These are phyloP conservation scores for Trichechus manatus DNA, from an alignment of 2,113 vertebrate species.

Conservation along the genomic window DNA sequence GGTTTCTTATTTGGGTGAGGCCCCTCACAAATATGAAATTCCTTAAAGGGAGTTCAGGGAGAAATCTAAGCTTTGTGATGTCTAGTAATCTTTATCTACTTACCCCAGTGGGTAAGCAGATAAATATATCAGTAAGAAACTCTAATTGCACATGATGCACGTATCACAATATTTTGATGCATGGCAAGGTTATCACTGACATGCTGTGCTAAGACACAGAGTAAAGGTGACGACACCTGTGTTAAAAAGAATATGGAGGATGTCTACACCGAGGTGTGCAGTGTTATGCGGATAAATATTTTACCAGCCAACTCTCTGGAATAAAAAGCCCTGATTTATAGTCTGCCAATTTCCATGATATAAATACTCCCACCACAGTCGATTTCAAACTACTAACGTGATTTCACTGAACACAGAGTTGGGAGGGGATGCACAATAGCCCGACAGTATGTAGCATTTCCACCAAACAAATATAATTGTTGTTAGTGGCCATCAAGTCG, in stretches of 20 bases:
- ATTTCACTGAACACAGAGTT: neutral
- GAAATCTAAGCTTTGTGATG: neutral
- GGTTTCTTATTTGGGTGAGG: neutral
- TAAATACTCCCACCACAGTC: neutral
- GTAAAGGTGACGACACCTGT: neutral
- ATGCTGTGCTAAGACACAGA: neutral
- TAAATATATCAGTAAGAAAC: conserved; percentile 17
- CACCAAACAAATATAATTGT: neutral
- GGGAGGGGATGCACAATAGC: neutral
- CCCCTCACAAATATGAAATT: neutral
- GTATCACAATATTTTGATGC: neutral
- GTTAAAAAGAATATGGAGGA: neutral
- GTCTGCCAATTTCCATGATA: conserved; percentile 28
- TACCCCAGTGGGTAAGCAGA: neutral
- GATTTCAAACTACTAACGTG: conserved; percentile 11
- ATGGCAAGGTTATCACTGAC: conserved; percentile 16
- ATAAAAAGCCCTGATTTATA: conserved; percentile 26
- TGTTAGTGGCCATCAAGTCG: neutral
- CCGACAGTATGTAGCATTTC: neutral
- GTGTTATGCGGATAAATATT: neutral
- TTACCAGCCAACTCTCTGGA: conserved; percentile 18
- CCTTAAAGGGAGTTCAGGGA: neutral
- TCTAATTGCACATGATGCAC: neutral
- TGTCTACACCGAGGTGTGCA: neutral
- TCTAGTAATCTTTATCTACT: neutral